phyloP scores from a whole-genome alignment of 2,888 invertebrate genomes.

The Spodoptera picta region DNA sequence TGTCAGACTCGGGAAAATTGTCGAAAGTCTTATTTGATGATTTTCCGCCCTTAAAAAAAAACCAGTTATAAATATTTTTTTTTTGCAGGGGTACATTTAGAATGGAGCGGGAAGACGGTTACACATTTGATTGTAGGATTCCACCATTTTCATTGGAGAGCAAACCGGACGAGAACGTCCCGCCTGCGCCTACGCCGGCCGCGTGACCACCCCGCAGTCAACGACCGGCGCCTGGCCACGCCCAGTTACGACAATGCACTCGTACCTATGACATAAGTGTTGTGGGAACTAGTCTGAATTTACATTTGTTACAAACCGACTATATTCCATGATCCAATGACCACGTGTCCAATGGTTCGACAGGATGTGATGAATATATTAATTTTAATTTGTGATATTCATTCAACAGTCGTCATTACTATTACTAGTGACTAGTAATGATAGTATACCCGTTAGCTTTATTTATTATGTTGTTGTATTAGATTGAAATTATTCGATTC shows the following conservation, averaged over 20 bases:
- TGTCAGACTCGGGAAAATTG: too few species aligned
- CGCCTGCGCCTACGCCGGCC: slow-evolving; percentile 74
- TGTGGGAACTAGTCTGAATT: slow-evolving; percentile 8
- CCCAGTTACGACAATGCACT: too few species aligned
- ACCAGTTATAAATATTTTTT: slow-evolving; percentile 4
- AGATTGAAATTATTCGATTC: slow-evolving; percentile 55
- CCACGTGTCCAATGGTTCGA: slow-evolving; percentile 20
- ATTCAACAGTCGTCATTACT: slow-evolving; percentile 60
- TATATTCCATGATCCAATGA: slow-evolving; percentile 15
- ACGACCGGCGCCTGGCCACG: too few species aligned
- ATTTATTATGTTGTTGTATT: slow-evolving; percentile 65
- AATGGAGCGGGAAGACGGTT: slow-evolving; percentile 99
- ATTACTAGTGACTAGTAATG: slow-evolving; percentile 33
- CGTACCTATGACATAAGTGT: neutral
- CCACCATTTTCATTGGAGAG: slow-evolving; percentile 99
- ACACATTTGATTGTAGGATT: slow-evolving; percentile 98
- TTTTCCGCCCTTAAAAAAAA: neutral
- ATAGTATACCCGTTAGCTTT: slow-evolving; percentile 55
- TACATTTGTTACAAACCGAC: slow-evolving; percentile 21
- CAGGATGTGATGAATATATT: slow-evolving; percentile 59
- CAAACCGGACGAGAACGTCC: slow-evolving; percentile 91
- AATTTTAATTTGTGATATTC: slow-evolving; percentile 42
- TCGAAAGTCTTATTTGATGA: too few species aligned
- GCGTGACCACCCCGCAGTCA: slow-evolving; percentile 23
- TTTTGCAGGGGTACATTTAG: slow-evolving; percentile 94